Evolutionary conservation across 2,113 vertebrate species (phyloP).

Genomic region (Nothocercus julius): DNA sequence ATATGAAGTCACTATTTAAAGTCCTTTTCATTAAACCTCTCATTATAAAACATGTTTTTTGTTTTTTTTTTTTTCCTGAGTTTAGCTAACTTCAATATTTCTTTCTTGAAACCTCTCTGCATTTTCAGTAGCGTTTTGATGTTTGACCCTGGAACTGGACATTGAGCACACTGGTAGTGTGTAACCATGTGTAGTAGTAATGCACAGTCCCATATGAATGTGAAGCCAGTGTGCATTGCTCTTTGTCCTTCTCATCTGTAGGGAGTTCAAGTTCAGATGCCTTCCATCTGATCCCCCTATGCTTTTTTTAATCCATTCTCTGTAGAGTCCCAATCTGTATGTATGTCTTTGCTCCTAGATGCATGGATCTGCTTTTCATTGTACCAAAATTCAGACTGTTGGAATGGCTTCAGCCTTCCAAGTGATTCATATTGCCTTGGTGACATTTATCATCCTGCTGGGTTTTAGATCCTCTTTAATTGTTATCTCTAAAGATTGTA

Average conservation of each 20-base stretch:
- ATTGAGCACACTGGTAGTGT: neutral
- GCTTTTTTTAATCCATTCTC: neutral
- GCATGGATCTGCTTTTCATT: neutral
- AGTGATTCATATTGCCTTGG: neutral
- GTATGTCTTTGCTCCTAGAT: neutral
- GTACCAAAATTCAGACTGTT: neutral
- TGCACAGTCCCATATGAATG: accelerated
- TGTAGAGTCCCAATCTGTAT: neutral
- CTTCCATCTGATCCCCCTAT: neutral
- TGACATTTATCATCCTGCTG: neutral
- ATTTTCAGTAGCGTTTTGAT: neutral
- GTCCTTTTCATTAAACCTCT: constrained; percentile 10
- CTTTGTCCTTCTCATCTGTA: neutral
- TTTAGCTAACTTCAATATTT: neutral
- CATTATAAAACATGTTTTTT: neutral
- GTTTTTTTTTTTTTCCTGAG: neutral
- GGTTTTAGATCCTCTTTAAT: constrained; percentile 8
- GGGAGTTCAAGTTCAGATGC: neutral
- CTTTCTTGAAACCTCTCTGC: neutral
- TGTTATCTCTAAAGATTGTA: neutral
- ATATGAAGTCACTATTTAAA: constrained; percentile 38
- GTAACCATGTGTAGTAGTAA: neutral
- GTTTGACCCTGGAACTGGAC: neutral
- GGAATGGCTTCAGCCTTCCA: neutral
- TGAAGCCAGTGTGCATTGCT: neutral